These are phyloP conservation scores for Carterocephalus palaemon DNA, from an alignment of 2,888 invertebrate species.

Conservation along the genomic window DNA sequence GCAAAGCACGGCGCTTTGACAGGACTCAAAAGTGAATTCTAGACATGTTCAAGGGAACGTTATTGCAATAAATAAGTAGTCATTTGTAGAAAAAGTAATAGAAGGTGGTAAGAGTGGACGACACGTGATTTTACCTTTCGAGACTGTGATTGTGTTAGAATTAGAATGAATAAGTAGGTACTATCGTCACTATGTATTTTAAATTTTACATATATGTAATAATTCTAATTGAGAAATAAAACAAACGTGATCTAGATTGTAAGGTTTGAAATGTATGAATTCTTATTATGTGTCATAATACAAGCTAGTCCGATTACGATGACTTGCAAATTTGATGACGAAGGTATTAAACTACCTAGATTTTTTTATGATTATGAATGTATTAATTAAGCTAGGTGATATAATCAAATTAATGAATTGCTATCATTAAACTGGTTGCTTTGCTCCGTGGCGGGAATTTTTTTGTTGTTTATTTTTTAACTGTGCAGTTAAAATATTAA, in stretches of 20 bases:
- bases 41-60: background rate
- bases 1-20: background rate
- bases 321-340: constrained; percentile 12
- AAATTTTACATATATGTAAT: constrained; percentile 26
- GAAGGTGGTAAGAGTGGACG: constrained; percentile 47
- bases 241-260: constrained; percentile 35
- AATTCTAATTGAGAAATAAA: constrained; percentile 26
- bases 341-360: no score
- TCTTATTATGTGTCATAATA: constrained; percentile 25
- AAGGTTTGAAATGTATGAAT: constrained; percentile 24
- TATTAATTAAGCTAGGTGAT: no score
- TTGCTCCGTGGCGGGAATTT: no score
- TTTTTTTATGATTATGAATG: no score
- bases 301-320: constrained; percentile 16
- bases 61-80: constrained; percentile 3
- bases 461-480: no score
- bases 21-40: constrained; percentile 1
- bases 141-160: constrained; percentile 72
- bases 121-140: constrained; percentile 59
- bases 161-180: no score
- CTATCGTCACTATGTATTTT: constrained; percentile 25
- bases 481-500: no score
- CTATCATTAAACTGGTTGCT: no score
- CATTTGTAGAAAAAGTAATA: constrained; percentile 2
- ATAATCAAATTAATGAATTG: no score